Percentiles rank a stretch among this genome's conserved stretches.
Evolutionary conservation across 2,797 vertebrate genomes (phyloP).

Genomic region (Rhinogobio ventralis): DNA sequence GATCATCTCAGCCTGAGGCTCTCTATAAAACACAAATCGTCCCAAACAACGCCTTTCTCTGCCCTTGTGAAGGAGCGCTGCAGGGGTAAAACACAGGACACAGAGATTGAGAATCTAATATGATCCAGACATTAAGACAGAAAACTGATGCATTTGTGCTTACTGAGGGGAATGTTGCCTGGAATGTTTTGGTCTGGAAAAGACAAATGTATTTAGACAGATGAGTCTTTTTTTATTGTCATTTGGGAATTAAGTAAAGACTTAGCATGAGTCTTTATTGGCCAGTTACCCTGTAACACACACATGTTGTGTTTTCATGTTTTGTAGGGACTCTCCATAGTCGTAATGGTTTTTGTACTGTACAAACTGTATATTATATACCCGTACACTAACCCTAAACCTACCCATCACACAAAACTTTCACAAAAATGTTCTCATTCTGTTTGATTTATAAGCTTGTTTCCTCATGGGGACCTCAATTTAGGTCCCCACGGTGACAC

Average conservation of each 20-base stretch:
- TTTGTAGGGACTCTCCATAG: background rate
- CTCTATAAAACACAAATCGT: background rate
- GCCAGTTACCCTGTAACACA: background rate
- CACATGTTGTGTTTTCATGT: background rate
- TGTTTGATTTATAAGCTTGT: background rate
- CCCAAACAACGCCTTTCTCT: background rate
- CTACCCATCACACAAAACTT: background rate
- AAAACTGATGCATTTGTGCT: background rate
- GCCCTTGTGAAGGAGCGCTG: background rate
- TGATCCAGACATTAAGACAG: slow-evolving; percentile 20
- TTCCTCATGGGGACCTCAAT: background rate
- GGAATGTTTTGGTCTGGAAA: slow-evolving; percentile 13
- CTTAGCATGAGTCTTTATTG: background rate
- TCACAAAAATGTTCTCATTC: too few relatives aligned
- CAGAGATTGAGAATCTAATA: slow-evolving; percentile 26
- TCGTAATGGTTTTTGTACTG: too few relatives aligned
- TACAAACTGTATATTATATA: too few relatives aligned
- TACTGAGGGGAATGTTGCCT: background rate
- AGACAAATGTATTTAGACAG: slow-evolving; percentile 10
- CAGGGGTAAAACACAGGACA: slow-evolving; percentile 32
- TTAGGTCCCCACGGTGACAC: fast-evolving
- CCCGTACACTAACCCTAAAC: too few relatives aligned
- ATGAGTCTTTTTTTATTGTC: background rate
- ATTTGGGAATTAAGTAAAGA: background rate
- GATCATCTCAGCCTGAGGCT: slow-evolving; percentile 26